Evolutionary conservation across 2,113 vertebrate genomes (phyloP).

Genomic region (Pagrus major): DNA sequence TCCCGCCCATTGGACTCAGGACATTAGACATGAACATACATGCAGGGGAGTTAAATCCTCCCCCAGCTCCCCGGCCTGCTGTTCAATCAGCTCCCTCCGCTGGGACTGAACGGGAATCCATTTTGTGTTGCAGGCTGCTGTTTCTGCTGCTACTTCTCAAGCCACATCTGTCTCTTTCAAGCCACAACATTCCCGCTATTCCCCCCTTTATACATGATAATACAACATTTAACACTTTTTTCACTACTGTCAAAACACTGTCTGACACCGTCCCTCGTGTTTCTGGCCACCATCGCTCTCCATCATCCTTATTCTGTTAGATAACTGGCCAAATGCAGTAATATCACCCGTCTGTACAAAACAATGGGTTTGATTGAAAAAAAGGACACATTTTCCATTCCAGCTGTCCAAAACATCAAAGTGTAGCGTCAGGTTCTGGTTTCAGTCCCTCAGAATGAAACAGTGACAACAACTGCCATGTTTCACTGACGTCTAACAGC

Average conservation of each 20-base stretch:
- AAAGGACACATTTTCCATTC: not conserved
- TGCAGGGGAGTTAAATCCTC: conserved; percentile 59
- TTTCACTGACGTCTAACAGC: not conserved
- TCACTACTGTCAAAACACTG: not conserved
- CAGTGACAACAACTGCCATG: not conserved
- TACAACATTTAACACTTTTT: not conserved
- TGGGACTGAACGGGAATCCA: conserved; percentile 48
- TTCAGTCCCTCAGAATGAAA: not conserved
- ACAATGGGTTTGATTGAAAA: not conserved
- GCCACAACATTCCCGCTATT: not conserved
- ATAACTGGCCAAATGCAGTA: not conserved
- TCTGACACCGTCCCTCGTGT: not conserved
- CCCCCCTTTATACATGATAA: not conserved
- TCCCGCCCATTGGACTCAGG: conserved; percentile 66
- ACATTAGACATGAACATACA: conserved; percentile 66
- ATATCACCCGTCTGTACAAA: not conserved
- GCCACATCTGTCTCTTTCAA: conserved; percentile 29
- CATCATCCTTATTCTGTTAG: not conserved
- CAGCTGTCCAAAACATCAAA: conserved; percentile 13
- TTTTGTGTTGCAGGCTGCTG: conserved; percentile 46
- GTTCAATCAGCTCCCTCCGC: conserved; percentile 48
- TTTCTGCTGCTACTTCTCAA: conserved; percentile 12
- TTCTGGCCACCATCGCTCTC: not conserved
- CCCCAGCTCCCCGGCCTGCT: conserved; percentile 53
- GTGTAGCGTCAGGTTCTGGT: not conserved